Evolutionary conservation across 2,113 vertebrate species (phyloP).

Genomic region (Jacana jacana): DNA sequence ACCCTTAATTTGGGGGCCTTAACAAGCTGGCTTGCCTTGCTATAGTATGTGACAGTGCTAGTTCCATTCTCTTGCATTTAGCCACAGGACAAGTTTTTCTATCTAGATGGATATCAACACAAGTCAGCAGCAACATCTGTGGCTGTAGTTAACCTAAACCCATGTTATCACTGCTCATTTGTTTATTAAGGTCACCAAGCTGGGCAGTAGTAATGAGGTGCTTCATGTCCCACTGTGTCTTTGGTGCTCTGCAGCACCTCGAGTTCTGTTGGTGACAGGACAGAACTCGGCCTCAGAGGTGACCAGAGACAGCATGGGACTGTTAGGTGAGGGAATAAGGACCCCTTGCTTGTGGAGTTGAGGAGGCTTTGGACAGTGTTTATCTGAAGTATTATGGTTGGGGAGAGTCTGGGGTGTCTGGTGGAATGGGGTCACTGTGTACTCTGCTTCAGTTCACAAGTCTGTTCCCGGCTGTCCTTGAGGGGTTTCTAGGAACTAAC

Average conservation of each 20-base stretch:
- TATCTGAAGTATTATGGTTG: background rate
- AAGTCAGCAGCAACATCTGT: background rate
- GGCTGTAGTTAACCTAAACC: background rate
- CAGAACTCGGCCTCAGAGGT: background rate
- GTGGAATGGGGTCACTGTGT: background rate
- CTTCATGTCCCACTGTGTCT: background rate
- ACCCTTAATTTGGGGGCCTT: background rate
- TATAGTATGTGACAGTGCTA: background rate
- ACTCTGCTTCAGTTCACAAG: background rate
- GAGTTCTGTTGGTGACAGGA: background rate
- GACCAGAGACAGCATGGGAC: background rate
- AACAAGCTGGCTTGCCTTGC: background rate
- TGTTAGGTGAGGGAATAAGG: background rate
- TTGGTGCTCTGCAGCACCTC: background rate
- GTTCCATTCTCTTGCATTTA: background rate
- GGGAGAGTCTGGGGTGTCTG: background rate
- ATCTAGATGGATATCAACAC: background rate
- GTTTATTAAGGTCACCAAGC: background rate
- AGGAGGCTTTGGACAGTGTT: background rate
- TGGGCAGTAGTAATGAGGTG: background rate
- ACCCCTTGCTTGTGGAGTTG: background rate
- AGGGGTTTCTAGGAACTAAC: background rate
- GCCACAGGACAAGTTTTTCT: background rate
- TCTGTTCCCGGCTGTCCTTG: background rate
- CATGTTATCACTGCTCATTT: background rate